These are phyloP conservation scores for Corythornis madagascariensis DNA, from an alignment of 2,113 vertebrate species.

Conservation along the genomic window DNA sequence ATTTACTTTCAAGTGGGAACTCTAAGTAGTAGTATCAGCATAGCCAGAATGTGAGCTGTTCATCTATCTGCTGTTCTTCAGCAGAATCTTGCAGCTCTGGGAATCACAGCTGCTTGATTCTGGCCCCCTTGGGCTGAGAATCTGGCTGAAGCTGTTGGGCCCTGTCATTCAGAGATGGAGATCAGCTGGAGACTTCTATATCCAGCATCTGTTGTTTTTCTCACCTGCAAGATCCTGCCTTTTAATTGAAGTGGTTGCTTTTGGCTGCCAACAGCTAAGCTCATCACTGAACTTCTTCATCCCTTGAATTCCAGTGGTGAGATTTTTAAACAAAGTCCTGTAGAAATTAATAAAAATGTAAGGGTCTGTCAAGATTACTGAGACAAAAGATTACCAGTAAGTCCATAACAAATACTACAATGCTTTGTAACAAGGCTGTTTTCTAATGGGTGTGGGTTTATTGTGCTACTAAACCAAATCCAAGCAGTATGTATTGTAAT, in stretches of 20 bases:
- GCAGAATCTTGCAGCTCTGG: not conserved
- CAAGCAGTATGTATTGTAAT: not conserved
- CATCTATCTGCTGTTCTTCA: not conserved
- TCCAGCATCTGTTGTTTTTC: not conserved
- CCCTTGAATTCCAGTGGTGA: not conserved
- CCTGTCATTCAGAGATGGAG: not conserved
- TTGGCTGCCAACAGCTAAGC: not conserved
- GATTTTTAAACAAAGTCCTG: not conserved
- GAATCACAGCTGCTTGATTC: not conserved
- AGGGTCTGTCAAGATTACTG: not conserved
- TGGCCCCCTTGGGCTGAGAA: not conserved
- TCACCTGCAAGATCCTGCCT: not conserved
- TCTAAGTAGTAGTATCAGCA: not conserved
- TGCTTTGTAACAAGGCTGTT: not conserved
- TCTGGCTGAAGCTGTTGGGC: not conserved
- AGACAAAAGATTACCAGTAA: not conserved
- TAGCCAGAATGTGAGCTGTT: not conserved
- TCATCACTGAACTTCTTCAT: not conserved
- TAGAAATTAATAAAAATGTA: not conserved
- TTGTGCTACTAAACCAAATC: not conserved
- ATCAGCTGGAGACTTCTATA: not conserved
- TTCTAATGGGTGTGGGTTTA: not conserved
- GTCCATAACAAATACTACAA: not conserved
- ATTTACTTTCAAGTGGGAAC: not conserved
- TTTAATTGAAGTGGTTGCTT: not conserved